Conservation (phyloP, 2,113 vertebrate species). For the Thryonomys swinderianus region DNA sequence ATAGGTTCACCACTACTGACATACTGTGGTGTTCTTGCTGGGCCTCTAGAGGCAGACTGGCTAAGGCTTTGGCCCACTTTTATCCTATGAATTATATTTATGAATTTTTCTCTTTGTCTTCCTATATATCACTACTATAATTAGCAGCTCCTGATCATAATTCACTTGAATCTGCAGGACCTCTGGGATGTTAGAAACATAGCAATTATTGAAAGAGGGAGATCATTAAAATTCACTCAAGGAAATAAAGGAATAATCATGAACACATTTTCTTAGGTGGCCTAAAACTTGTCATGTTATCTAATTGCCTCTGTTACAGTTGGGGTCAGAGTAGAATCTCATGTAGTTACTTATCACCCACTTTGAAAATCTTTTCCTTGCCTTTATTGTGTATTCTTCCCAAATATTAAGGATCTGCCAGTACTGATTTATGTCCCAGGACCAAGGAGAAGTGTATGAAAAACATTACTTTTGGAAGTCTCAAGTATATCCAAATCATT, state of each 20-base stretch:
- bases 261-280: slow-evolving; percentile 62
- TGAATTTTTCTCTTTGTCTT: slow-evolving; percentile 61
- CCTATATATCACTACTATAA: slow-evolving; percentile 69
- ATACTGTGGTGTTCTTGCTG: background rate
- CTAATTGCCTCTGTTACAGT: slow-evolving; percentile 48
- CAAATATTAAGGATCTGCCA: background rate
- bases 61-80: slow-evolving; percentile 72
- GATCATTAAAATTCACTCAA: slow-evolving; percentile 78
- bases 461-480: background rate
- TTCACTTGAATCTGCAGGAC: slow-evolving; percentile 68
- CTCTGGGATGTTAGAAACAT: slow-evolving; percentile 75
- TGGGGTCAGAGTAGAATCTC: slow-evolving; percentile 36
- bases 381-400: background rate
- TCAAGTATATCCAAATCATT: background rate
- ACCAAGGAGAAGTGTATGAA: background rate
- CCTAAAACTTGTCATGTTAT: slow-evolving; percentile 28
- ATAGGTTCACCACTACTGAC: background rate
- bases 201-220: slow-evolving; percentile 78
- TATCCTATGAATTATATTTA: slow-evolving; percentile 56
- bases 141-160: slow-evolving; percentile 77
- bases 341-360: background rate
- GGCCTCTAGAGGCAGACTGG: background rate
- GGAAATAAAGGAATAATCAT: slow-evolving; percentile 66
- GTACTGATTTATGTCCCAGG: background rate
- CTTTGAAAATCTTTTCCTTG: background rate